These are phyloP conservation scores for Hylomyscus alleni DNA, from an alignment of 2,797 vertebrate genomes.

Conservation along the genomic window DNA sequence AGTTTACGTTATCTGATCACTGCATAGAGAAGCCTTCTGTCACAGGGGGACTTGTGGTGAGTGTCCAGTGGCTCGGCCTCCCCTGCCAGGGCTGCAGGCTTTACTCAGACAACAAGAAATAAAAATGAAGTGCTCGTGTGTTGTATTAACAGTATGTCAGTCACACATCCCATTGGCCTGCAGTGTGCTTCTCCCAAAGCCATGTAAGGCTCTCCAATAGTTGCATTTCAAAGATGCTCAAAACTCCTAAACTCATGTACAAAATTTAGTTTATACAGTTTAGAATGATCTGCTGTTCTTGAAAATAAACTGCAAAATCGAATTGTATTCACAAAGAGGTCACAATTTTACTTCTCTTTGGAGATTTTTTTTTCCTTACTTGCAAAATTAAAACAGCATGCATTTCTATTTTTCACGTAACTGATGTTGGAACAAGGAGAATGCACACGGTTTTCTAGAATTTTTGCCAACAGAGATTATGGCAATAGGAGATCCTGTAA, in stretches of 20 bases:
- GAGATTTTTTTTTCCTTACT: not conserved
- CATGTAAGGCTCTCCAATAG: not conserved
- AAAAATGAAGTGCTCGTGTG: not conserved
- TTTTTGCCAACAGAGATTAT: not conserved
- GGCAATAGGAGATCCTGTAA: not conserved
- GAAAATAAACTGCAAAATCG: not conserved
- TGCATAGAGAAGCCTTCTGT: not conserved
- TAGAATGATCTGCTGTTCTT: not conserved
- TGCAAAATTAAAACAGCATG: not conserved
- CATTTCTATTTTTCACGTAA: not conserved
- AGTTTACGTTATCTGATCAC: not conserved
- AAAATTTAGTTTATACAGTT: not conserved
- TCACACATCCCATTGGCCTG: no score
- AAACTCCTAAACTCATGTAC: not conserved
- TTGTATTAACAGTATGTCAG: no score
- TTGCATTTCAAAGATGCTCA: slow-evolving; percentile 33
- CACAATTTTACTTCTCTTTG: not conserved
- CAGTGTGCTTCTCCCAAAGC: not conserved
- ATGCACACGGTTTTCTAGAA: slow-evolving; percentile 14
- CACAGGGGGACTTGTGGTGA: not conserved
- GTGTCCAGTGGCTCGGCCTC: not conserved
- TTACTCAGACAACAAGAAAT: not conserved
- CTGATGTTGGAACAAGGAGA: slow-evolving; percentile 23
- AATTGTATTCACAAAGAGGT: slow-evolving; percentile 15
- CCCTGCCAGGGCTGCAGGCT: not conserved